Percentiles rank a stretch among this genome's conserved stretches.
phyloP scores from a whole-genome alignment of 2,113 vertebrate genomes.

The Scalopus aquaticus region DNA sequence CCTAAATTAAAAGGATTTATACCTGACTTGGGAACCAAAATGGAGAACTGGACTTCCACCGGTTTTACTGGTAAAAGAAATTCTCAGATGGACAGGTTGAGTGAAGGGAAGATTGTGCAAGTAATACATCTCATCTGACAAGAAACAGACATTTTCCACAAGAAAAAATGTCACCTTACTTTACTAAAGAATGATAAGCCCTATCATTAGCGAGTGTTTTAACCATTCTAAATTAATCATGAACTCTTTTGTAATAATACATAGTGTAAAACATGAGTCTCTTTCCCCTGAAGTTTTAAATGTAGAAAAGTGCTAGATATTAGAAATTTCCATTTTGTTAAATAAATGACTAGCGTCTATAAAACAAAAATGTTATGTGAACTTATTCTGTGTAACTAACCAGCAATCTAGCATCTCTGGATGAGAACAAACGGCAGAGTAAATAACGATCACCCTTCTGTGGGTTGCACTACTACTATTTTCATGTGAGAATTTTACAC shows the following conservation, averaged over 20 bases:
- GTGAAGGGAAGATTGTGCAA: background rate
- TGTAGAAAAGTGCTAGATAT: conserved; percentile 53
- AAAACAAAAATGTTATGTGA: conserved; percentile 29
- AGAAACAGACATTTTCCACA: conserved; percentile 30
- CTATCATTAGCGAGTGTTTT: conserved; percentile 49
- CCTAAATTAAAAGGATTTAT: conserved; percentile 40
- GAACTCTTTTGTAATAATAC: conserved; percentile 56
- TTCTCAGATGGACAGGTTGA: conserved; percentile 24
- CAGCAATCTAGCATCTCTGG: background rate
- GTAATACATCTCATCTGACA: conserved; percentile 42
- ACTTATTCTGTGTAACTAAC: background rate
- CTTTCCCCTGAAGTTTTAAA: conserved; percentile 48
- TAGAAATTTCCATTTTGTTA: conserved; percentile 51
- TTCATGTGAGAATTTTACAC: background rate
- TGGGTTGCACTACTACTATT: background rate
- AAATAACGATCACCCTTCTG: background rate
- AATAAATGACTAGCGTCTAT: conserved; percentile 70
- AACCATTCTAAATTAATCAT: conserved; percentile 51
- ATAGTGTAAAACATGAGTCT: background rate
- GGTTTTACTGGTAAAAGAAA: background rate
- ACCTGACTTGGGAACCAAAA: conserved; percentile 42
- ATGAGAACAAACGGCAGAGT: background rate
- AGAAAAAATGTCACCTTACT: conserved; percentile 37
- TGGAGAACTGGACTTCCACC: background rate
- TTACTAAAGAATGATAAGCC: background rate